Evolutionary conservation across 2,113 vertebrate species (phyloP), one percentile per base, ranked within the genome.

Genomic region (Pyrgilauda ruficollis): DNA sequence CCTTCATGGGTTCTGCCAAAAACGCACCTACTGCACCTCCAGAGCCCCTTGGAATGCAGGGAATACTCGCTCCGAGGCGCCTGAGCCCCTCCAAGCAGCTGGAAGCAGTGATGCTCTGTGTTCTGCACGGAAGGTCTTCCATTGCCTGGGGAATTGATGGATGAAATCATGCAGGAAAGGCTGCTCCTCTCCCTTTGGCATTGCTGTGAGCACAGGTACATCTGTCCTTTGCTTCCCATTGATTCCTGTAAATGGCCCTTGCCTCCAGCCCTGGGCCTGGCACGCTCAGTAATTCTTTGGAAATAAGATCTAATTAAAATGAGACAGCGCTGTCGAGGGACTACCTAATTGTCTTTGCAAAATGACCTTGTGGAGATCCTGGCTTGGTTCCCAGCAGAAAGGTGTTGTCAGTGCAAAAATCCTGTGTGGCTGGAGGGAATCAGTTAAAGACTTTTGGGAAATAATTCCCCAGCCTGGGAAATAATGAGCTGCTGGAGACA

Each of bases 271-370:
- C 72, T 18, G 59, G 83, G 85, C 88, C 88, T 94, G 92, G 90
- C 90, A 58, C 2, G 10, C 94, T 94, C 15, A 0, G 92, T 92
- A 92, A 89, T 92, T 97, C 92, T 94, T 86, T 77, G 72, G 90
- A 92, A 96, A 84, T 35, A 28, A 95, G 86, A 97, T 95, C 94
- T 96, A 96, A 97, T 97, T 96, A 93, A 97, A 96, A 77, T 84
- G 95, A 97, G 95, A 88, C 92, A 93, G 90, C 0, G 0, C 92
- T 92, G 90, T 59, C 9, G 2, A 80, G 90, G 90, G 92, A 90
- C 92, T 88, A 26, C 94, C 90, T 97, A 97, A 97, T 95, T 97
- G 95, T 93, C 94, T 95, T 96, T 97, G 94, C 88, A 86, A 93
- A 95, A 95, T 84, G 92, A 96, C 95, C 72, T 94, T 80, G 90